Conservation (phyloP, 2,888 invertebrate species). For the Apantesis nais region DNA sequence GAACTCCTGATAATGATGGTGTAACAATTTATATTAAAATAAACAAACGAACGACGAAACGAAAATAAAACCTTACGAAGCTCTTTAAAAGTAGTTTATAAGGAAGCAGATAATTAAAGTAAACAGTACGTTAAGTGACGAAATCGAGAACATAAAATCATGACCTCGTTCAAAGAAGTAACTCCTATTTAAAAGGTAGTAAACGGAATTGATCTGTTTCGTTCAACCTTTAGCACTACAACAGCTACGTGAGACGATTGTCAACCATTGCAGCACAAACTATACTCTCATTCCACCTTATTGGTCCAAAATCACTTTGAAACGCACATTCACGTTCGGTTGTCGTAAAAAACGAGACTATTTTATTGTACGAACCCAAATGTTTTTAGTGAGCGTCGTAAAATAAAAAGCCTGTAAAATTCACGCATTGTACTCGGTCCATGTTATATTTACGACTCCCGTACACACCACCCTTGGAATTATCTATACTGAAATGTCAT, state of each 20-base stretch:
- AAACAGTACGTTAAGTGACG: constrained; percentile 28
- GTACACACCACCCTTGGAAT: constrained; percentile 54
- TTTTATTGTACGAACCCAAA: constrained; percentile 77
- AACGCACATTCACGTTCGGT: constrained; percentile 67
- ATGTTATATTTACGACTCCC: constrained; percentile 66
- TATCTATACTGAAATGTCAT: constrained; percentile 57
- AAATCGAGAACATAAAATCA: constrained; percentile 37
- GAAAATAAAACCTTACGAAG: not conserved
- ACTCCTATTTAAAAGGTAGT: constrained; percentile 51
- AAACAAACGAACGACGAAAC: too few relatives aligned
- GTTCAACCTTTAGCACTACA: constrained; percentile 39
- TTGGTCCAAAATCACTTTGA: constrained; percentile 69
- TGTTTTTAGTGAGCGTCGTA: constrained; percentile 76
- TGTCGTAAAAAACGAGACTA: constrained; percentile 75
- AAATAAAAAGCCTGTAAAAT: constrained; percentile 80
- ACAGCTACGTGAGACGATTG: constrained; percentile 44
- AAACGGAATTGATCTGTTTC: constrained; percentile 41
- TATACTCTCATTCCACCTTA: constrained; percentile 48
- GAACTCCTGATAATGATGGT: not conserved
- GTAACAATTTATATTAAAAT: too few relatives aligned
- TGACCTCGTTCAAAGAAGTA: constrained; percentile 47
- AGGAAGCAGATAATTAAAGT: constrained; percentile 20
- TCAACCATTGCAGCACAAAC: constrained; percentile 46
- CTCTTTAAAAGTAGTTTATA: not conserved
- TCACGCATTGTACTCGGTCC: constrained; percentile 72